Evolutionary conservation across 1,140 invertebrate species (phyloP).

Genomic region (Manduca sexta): DNA sequence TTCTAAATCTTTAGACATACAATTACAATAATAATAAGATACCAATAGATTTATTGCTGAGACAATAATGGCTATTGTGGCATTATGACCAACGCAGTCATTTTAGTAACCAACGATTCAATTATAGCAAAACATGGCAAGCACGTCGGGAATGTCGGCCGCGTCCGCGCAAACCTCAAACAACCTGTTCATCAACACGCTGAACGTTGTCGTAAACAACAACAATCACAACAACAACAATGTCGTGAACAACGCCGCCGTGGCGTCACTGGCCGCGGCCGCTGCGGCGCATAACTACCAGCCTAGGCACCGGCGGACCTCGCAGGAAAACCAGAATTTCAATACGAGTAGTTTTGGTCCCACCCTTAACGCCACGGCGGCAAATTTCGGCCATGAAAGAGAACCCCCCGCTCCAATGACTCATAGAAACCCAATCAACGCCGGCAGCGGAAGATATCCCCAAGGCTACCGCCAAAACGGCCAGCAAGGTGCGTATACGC

Average conservation of each 20-base stretch:
- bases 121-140: conserved; percentile 49
- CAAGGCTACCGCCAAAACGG: conserved; percentile 66
- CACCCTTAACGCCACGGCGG: conserved; percentile 55
- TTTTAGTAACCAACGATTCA: conserved; percentile 4
- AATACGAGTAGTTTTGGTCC: conserved; percentile 58
- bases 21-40: too few relatives aligned
- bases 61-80: too few relatives aligned
- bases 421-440: conserved; percentile 60
- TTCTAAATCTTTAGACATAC: too few relatives aligned
- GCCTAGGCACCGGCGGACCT: conserved; percentile 63
- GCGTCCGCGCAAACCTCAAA: conserved; percentile 70
- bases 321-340: conserved; percentile 63
- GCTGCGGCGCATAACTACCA: conserved; percentile 67
- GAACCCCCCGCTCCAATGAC: conserved; percentile 63
- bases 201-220: conserved; percentile 72
- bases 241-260: conserved; percentile 69
- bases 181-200: conserved; percentile 71
- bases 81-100: too few relatives aligned
- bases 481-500: conserved; percentile 69
- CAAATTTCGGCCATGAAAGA: conserved; percentile 57
- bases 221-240: conserved; percentile 74
- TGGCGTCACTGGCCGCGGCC: conserved; percentile 64
- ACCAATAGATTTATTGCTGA: too few relatives aligned
- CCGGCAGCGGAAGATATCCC: conserved; percentile 57
- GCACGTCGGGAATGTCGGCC: conserved; percentile 33